Percentiles rank a stretch among this genome's conserved stretches.
Conservation (phyloP, 2,888 invertebrate species). For the Leptogaster cylindrica region DNA sequence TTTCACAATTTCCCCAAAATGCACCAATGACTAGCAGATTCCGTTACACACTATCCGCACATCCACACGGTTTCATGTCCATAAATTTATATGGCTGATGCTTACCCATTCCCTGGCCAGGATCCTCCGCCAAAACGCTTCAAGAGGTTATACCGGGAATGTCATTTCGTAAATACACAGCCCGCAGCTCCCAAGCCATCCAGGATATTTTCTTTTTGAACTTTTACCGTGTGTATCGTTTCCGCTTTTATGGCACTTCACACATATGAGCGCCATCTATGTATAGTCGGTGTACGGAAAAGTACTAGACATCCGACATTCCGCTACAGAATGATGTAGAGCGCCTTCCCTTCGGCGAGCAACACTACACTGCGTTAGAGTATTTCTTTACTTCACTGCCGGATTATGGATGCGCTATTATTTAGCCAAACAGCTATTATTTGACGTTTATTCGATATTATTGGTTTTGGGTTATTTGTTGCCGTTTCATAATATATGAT, state of each 20-base stretch:
- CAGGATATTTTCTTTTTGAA: constrained; percentile 42
- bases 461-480: constrained; percentile 42
- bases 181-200: constrained; percentile 38
- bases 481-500: constrained; percentile 25
- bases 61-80: constrained; percentile 8
- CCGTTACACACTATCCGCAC: constrained; percentile 31
- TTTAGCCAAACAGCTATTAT: constrained; percentile 46
- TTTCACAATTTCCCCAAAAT: constrained; percentile 39
- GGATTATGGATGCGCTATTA: constrained; percentile 45
- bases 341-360: constrained; percentile 11
- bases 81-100: constrained; percentile 38
- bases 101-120: constrained; percentile 41
- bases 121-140: constrained; percentile 36
- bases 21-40: constrained; percentile 33
- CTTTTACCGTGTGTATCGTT: constrained; percentile 42
- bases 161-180: constrained; percentile 45
- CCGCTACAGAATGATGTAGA: constrained; percentile 37
- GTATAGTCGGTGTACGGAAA: constrained; percentile 28
- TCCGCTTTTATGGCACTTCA: constrained; percentile 45
- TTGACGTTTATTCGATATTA: constrained; percentile 48
- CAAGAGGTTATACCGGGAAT: constrained; percentile 38
- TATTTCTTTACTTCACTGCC: constrained; percentile 34
- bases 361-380: constrained; percentile 25
- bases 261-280: constrained; percentile 37
- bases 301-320: constrained; percentile 37